A percentile compares a stretch with the other conserved stretches of the same genome.
These are phyloP conservation scores for Brachirus orientalis DNA, from an alignment of 2,113 vertebrate species.

Conservation along the genomic window DNA sequence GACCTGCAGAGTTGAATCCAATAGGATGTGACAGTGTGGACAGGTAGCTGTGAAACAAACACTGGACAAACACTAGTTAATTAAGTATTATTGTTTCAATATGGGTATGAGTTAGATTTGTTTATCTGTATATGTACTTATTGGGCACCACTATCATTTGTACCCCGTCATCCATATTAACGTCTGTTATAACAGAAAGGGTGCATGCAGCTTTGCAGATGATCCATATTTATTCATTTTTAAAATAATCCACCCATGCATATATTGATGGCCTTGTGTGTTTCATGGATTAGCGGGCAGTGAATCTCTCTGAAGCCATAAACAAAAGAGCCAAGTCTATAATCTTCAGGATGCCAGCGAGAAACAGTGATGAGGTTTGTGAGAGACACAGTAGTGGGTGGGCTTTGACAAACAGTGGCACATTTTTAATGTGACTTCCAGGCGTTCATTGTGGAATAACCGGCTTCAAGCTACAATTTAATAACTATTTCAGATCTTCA, in stretches of 20 bases:
- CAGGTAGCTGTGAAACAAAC: no score
- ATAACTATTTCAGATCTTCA: background rate
- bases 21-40: no score
- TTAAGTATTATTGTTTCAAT: background rate
- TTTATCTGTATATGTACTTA: background rate
- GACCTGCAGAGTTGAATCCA: slow-evolving; percentile 5
- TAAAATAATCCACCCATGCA: no score
- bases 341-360: slow-evolving; percentile 52
- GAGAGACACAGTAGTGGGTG: slow-evolving; percentile 36
- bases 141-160: background rate
- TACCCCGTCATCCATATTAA: slow-evolving; percentile 12
- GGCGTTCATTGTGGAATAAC: slow-evolving; percentile 26
- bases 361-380: slow-evolving; percentile 16
- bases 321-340: slow-evolving; percentile 40
- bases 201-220: slow-evolving; percentile 9
- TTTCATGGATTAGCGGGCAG: slow-evolving; percentile 46
- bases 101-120: no score
- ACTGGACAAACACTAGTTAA: background rate
- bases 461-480: no score
- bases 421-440: slow-evolving; percentile 19
- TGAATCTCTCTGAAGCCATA: slow-evolving; percentile 53
- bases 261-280: slow-evolving; percentile 46
- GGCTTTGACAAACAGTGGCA: slow-evolving; percentile 23
- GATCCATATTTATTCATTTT: no score
- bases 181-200: slow-evolving; percentile 27